Percentiles rank a stretch among this genome's conserved stretches.
Evolutionary conservation across 2,888 invertebrate species (phyloP).

Genomic region (Monoplex corrugatus): DNA sequence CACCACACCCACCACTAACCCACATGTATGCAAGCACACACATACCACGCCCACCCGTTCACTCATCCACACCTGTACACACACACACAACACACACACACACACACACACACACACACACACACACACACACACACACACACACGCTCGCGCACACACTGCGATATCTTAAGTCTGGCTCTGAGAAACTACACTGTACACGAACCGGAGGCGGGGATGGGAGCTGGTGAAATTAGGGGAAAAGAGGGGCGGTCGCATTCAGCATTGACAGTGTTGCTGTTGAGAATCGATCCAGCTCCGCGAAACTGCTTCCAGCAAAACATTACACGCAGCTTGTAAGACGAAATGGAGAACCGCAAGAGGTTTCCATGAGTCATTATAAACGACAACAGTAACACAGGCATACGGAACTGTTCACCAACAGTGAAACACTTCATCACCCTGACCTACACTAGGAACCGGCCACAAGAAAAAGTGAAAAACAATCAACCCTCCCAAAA

Average conservation of each 20-base stretch:
- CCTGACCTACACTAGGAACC: conserved; percentile 39
- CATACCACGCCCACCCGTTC: too few species aligned
- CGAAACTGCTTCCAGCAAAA: conserved; percentile 18
- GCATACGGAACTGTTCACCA: neutral
- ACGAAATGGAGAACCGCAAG: neutral
- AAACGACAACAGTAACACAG: neutral
- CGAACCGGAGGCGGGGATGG: too few species aligned
- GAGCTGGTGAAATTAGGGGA: neutral
- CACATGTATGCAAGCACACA: too few species aligned
- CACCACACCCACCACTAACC: too few species aligned
- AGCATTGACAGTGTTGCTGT: conserved; percentile 27
- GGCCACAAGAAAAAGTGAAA: conserved; percentile 37
- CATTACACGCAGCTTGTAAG: conserved; percentile 18
- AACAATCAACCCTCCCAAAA: conserved; percentile 33
- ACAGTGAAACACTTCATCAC: neutral
- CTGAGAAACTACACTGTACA: too few species aligned
- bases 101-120: too few species aligned
- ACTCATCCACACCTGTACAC: too few species aligned
- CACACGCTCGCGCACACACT: too few species aligned
- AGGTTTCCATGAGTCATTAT: neutral
- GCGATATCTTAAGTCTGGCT: too few species aligned
- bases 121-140: too few species aligned
- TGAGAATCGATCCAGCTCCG: conserved; percentile 39
- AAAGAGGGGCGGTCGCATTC: conserved; percentile 31
- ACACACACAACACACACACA: too few species aligned